Evolutionary conservation across 2,113 vertebrate genomes (phyloP).

Genomic region (Lepus europaeus): DNA sequence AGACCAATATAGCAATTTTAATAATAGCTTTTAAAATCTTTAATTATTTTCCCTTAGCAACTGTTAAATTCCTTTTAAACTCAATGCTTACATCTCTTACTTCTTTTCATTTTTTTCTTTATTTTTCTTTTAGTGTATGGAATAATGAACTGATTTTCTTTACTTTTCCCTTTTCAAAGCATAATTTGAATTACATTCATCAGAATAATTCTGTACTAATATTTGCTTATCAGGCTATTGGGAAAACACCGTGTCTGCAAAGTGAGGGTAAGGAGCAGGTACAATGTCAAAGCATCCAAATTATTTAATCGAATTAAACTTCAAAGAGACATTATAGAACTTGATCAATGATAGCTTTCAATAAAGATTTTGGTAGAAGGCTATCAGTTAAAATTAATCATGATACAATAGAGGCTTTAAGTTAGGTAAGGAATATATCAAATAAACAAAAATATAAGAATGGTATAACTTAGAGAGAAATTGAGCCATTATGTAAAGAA

Average conservation of each 20-base stretch:
- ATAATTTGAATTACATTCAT: background rate
- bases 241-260: background rate
- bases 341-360: background rate
- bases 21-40: too few relatives aligned
- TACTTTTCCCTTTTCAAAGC: background rate
- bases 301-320: background rate
- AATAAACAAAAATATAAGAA: background rate
- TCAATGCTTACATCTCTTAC: background rate
- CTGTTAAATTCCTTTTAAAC: conserved; percentile 13
- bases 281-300: background rate
- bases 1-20: too few relatives aligned
- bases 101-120: background rate
- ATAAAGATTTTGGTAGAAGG: background rate
- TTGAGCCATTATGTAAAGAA: background rate
- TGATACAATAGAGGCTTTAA: background rate
- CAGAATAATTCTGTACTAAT: background rate
- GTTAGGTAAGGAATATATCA: background rate
- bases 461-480: background rate
- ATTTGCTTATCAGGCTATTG: background rate
- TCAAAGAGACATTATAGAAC: background rate
- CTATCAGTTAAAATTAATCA: background rate
- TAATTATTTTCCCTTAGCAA: background rate
- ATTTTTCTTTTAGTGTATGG: background rate
- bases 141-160: background rate
- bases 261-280: background rate